Conservation (phyloP, 1,140 invertebrate species). For the Microplitis demolitor region DNA sequence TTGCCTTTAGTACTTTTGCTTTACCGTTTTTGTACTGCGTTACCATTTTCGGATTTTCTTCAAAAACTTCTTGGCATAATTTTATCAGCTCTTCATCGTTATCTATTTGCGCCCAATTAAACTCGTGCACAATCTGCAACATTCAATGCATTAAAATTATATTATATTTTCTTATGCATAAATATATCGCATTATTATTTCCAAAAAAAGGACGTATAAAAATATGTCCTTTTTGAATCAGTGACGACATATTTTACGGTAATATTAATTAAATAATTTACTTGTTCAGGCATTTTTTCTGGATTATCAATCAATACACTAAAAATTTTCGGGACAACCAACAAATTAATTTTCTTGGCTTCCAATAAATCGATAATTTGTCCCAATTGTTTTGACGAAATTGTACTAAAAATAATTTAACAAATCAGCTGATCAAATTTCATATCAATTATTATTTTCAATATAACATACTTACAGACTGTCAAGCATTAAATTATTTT, state of each 20-base stretch:
- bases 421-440: too few species aligned
- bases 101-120: slow-evolving; percentile 69
- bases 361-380: slow-evolving; percentile 68
- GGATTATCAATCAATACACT: slow-evolving; percentile 61
- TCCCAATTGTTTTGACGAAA: slow-evolving; percentile 60
- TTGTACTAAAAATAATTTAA: slow-evolving; percentile 48
- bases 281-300: slow-evolving; percentile 52
- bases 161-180: background rate
- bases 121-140: slow-evolving; percentile 67
- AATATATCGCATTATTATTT: too few species aligned
- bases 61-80: slow-evolving; percentile 67
- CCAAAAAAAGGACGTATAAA: too few species aligned
- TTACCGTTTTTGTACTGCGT: slow-evolving; percentile 73
- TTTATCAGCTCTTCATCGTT: slow-evolving; percentile 66
- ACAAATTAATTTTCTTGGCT: slow-evolving; percentile 66
- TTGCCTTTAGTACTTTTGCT: slow-evolving; percentile 68
- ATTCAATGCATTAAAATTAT: slow-evolving; percentile 20
- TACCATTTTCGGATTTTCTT: slow-evolving; percentile 72
- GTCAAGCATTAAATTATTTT: slow-evolving; percentile 64
- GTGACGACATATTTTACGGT: too few species aligned
- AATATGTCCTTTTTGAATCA: too few species aligned
- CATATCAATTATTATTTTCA: background rate
- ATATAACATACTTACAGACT: slow-evolving; percentile 59
- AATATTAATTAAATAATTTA: slow-evolving; percentile 37
- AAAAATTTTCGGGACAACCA: slow-evolving; percentile 63